phyloP scores from a whole-genome alignment of 2,888 invertebrate genomes.

The Dicyrtomina minuta region DNA sequence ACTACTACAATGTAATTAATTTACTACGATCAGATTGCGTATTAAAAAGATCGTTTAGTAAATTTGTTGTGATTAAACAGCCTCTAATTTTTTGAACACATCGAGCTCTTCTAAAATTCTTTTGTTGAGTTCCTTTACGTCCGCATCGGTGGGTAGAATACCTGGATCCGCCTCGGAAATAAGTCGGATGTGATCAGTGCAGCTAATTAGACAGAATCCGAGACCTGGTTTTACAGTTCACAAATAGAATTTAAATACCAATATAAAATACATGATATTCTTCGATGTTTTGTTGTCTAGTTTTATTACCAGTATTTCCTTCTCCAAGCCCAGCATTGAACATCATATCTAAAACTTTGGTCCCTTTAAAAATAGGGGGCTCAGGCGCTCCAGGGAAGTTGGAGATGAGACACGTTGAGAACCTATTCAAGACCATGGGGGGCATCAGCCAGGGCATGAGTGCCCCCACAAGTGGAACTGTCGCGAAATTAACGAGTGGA shows the following conservation, averaged over 20 bases:
- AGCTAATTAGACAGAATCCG: conserved; percentile 38
- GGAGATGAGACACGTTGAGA: conserved; percentile 49
- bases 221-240: conserved; percentile 31
- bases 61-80: no score
- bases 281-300: no score
- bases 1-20: no score
- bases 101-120: conserved; percentile 37
- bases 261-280: no score
- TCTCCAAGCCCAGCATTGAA: conserved; percentile 39
- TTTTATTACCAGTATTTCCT: conserved; percentile 33
- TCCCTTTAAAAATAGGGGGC: conserved; percentile 35
- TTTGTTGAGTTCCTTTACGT: conserved; percentile 34
- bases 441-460: conserved; percentile 39
- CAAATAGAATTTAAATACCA: no score
- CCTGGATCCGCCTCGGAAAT: conserved; percentile 34
- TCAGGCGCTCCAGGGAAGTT: conserved; percentile 48
- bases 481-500: conserved; percentile 42
- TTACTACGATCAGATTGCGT: no score
- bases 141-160: conserved; percentile 28
- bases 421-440: conserved; percentile 38
- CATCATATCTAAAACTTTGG: conserved; percentile 35
- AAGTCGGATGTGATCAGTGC: conserved; percentile 30
- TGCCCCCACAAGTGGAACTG: conserved; percentile 44
- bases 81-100: not conserved
- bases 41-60: no score